Evolutionary conservation across 2,113 vertebrate genomes (phyloP), one percentile per base, ranked within the genome.

Genomic region (Nettapus auritus): DNA sequence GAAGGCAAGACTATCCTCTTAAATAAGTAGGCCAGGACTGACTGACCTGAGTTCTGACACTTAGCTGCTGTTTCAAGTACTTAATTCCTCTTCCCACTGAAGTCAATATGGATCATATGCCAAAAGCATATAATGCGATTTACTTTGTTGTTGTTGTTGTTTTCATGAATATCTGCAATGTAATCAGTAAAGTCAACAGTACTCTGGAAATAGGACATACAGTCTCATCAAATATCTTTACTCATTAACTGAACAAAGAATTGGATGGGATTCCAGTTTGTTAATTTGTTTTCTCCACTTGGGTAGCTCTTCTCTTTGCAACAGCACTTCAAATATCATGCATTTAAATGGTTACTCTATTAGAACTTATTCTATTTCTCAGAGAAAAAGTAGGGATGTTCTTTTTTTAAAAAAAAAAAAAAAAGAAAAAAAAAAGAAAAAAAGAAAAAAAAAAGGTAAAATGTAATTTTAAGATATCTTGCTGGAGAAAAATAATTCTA

Each of bases 241-340:
- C 38, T 93, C 28, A 40, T 62, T 34, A 74, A 5, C 2, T 2
- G 52, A 89, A 76, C 75, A 46, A 48, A 81, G 82, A 93, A 73
- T 81, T 91, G 73, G 90, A 90, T 73, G 74, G 71, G 71, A 88
- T 93, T 93, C 75, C 40, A 16, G 44, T 78, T 96, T 86, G 50
- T 69, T 94, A 91, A 91, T 96, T 95, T 94, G 67, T 90, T 94
- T 95, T 88, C 56, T 88, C 26, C 79, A 86, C 76, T 77, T 90
- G 76, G 82, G 42, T 60, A 88, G 34, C 46, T 96, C 53, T 81
- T 80, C 70, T 70, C 75, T 75, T 78, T 86, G 84, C 42, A 88
- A 48, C 52, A 90, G 42, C 23, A 71, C 52, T 93, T 87, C 64
- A 88, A 34, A 78, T 78, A 78, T 17, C 48, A 75, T n/a, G 23